A percentile compares a stretch with the other conserved stretches of the same genome.
phyloP scores from a whole-genome alignment of 2,888 invertebrate genomes.

The Spilarctia lutea region DNA sequence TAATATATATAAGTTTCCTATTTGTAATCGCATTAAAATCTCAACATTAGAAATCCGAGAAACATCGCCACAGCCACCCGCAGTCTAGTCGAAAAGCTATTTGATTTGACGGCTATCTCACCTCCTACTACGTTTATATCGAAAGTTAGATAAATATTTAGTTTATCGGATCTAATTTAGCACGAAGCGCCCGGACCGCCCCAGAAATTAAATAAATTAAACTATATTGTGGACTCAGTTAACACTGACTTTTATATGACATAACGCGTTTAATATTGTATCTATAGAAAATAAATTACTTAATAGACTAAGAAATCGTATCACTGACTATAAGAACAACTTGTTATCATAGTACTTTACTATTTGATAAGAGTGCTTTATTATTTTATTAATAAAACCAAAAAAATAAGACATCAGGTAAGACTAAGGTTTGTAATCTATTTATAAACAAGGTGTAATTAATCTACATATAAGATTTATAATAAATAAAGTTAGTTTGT shows the following conservation, averaged over 20 bases:
- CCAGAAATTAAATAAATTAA: slow-evolving; percentile 42
- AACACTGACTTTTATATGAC: slow-evolving; percentile 10
- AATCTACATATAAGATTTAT: not conserved
- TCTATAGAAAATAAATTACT: not conserved
- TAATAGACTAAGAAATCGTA: not conserved
- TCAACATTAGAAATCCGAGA: slow-evolving; percentile 69
- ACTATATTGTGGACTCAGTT: slow-evolving; percentile 26
- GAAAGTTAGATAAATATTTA: slow-evolving; percentile 86
- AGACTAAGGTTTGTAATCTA: too few species aligned
- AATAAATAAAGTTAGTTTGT: not conserved
- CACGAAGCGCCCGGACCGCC: slow-evolving; percentile 72
- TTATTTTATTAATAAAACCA: not conserved
- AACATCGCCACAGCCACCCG: slow-evolving; percentile 72
- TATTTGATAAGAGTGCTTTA: not conserved
- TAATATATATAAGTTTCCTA: slow-evolving; percentile 49
- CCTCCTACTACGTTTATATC: slow-evolving; percentile 85
- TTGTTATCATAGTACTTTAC: not conserved
- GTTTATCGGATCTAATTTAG: slow-evolving; percentile 85
- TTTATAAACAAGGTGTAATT: too few species aligned
- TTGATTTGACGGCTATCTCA: slow-evolving; percentile 84
- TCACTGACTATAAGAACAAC: not conserved
- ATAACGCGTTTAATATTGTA: slow-evolving; percentile 6
- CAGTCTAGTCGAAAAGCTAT: slow-evolving; percentile 80
- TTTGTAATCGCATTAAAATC: slow-evolving; percentile 59
- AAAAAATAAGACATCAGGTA: too few species aligned